Percentiles rank a stretch among this genome's conserved stretches.
These are phyloP conservation scores for Caenorhabditis brenneri DNA, from an alignment of 1,140 invertebrate species.

Conservation along the genomic window DNA sequence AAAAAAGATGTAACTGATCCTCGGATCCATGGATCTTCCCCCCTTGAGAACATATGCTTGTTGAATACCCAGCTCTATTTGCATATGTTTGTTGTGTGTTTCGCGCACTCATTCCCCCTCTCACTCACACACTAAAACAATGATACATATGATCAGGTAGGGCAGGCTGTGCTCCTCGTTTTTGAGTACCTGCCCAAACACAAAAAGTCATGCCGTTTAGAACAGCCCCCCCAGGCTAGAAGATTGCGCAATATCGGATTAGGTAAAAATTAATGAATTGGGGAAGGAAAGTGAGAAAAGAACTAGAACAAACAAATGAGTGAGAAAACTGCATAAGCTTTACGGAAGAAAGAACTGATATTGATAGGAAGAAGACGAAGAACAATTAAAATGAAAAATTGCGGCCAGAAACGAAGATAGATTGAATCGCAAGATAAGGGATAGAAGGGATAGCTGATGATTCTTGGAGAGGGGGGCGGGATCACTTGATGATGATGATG, in stretches of 20 bases:
- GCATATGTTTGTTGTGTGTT: neutral
- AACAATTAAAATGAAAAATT: neutral
- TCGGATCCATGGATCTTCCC: neutral
- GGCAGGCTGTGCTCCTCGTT: too few relatives aligned
- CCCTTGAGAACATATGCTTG: neutral
- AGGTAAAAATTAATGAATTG: neutral
- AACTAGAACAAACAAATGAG: constrained; percentile 19
- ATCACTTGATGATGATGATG: neutral
- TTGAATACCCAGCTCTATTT: too few relatives aligned
- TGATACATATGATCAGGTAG: constrained; percentile 19
- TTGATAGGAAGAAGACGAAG: neutral
- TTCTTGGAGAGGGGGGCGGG: neutral
- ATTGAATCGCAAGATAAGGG: constrained; percentile 17
- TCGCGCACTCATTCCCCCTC: neutral
- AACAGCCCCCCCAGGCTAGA: neutral
- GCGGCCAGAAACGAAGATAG: neutral
- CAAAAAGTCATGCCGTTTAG: constrained; percentile 9
- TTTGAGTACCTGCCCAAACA: neutral
- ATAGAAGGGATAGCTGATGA: constrained; percentile 21
- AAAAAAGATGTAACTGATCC: too few relatives aligned
- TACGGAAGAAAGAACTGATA: neutral
- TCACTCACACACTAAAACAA: constrained; percentile 20
- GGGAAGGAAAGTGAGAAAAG: neutral
- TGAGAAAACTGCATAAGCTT: constrained; percentile 30
- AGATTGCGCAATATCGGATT: neutral